Conservation (phyloP, 2,113 vertebrate genomes). For the Apteryx mantelli region DNA sequence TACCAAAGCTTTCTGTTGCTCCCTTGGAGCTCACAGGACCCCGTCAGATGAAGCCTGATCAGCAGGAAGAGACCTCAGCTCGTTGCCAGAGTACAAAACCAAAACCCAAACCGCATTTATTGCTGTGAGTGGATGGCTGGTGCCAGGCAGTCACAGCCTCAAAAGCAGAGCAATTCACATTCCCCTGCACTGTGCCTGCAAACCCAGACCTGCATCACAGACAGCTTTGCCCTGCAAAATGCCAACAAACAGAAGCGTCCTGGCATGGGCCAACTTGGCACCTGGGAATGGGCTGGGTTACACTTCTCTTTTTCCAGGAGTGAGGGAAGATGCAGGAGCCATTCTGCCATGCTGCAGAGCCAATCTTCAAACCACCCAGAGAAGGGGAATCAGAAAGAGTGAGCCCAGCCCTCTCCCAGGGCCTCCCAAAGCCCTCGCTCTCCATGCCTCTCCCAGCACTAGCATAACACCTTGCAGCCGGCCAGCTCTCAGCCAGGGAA, state of each 20-base stretch:
- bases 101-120: neutral
- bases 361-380: fast-evolving
- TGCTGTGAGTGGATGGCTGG: neutral
- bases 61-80: neutral
- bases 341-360: neutral
- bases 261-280: neutral
- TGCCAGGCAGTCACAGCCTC: neutral
- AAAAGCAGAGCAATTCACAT: neutral
- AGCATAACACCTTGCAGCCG: too few species aligned
- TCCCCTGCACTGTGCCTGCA: neutral
- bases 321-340: neutral
- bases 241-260: neutral
- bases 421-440: too few species aligned
- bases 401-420: too few species aligned
- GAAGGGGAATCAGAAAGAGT: neutral
- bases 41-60: neutral
- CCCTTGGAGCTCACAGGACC: neutral
- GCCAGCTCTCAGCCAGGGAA: neutral
- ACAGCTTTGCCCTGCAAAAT: neutral
- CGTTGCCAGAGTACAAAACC: neutral
- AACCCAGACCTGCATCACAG: neutral
- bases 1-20: neutral
- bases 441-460: too few species aligned
- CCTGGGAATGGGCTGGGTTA: neutral
- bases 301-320: neutral